phyloP scores from a whole-genome alignment of 2,888 invertebrate species.

The Microctonus hyperodae region DNA sequence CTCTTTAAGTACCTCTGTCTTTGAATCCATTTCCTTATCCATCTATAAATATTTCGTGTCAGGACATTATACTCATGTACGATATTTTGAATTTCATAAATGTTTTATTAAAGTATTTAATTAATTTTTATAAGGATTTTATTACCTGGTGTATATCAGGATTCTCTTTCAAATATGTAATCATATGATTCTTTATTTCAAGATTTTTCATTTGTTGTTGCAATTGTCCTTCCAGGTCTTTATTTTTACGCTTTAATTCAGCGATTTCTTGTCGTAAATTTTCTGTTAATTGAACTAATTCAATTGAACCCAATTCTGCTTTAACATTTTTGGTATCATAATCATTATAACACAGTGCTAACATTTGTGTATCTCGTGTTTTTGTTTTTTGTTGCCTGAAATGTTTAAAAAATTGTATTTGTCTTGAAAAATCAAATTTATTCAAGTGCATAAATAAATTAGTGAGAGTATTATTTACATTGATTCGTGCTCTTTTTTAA shows the following conservation, averaged over 20 bases:
- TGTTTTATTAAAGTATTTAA: neutral
- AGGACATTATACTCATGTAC: neutral
- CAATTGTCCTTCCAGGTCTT: slow-evolving; percentile 66
- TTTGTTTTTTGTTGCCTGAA: neutral
- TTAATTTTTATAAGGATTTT: neutral
- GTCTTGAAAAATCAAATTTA: too few species aligned
- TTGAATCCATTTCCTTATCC: slow-evolving; percentile 65
- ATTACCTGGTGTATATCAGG: slow-evolving; percentile 22
- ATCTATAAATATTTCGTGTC: slow-evolving; percentile 61
- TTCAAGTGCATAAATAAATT: too few species aligned
- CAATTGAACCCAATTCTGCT: neutral
- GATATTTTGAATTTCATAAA: neutral
- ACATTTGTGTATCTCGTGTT: neutral
- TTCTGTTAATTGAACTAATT: slow-evolving; percentile 35
- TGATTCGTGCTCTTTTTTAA: neutral
- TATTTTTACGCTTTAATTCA: slow-evolving; percentile 62
- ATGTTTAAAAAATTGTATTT: neutral
- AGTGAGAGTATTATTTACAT: neutral
- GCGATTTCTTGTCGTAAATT: slow-evolving; percentile 43
- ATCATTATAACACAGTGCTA: neutral
- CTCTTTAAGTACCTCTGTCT: slow-evolving; percentile 66
- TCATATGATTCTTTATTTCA: slow-evolving; percentile 70
- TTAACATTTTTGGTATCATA: neutral
- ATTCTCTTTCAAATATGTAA: slow-evolving; percentile 66
- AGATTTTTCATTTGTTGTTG: slow-evolving; percentile 70